Base-by-base conservation (phyloP, 2,888 invertebrate genomes). In the Caenorhabditis wallacei region DNA sequence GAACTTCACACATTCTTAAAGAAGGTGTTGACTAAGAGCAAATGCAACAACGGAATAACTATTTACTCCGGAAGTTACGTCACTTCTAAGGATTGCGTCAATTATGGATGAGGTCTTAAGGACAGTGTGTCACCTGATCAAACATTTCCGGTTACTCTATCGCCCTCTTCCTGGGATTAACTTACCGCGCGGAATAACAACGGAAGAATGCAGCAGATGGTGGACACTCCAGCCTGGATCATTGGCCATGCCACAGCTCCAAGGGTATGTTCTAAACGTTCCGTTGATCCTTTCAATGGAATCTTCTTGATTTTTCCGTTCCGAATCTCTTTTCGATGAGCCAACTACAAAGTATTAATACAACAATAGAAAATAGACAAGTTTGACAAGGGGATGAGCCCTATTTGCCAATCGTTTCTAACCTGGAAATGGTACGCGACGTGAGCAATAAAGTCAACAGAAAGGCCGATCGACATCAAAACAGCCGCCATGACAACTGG, bases 391-490 rank as follows among this genome's bases (percentile, higher is more conserved):
- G 2, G 48, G 78, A 78, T 78, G 18, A 68, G 51, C 26, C n/a
- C 40, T 63, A 35, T 70, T 71, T 78, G 78, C 43, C 16, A 22
- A 69, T 18, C 68, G 68, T 68, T 78, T 69, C 69, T 61, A 64
- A 85, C 87, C 83, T 91, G 91, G 75, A 90, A 91, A 83, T 91
- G 91, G 80, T 90, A 91, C 53, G 88, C 86, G 59, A 91, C 88
- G 82, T 91, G 91, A 26, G 91, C 90, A 24, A 91, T 91, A 86
- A 90, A 91, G 80, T 91, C 91, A 59, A 91, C 91, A 53, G 89
- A 89, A 76, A 91, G 84, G 54, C 91, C 90, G 64, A 91, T 89
- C 8, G 90, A 91, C 91, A 91, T 91, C 51, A 91, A 79, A 37
- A 91, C 86, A 5, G 91, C 91, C 22, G 90, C 89, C 89, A 91